Evolutionary conservation across 2,113 vertebrate species (phyloP), one percentile per base, ranked within the genome.

Genomic region (Rhynchopsitta pachyrhyncha): DNA sequence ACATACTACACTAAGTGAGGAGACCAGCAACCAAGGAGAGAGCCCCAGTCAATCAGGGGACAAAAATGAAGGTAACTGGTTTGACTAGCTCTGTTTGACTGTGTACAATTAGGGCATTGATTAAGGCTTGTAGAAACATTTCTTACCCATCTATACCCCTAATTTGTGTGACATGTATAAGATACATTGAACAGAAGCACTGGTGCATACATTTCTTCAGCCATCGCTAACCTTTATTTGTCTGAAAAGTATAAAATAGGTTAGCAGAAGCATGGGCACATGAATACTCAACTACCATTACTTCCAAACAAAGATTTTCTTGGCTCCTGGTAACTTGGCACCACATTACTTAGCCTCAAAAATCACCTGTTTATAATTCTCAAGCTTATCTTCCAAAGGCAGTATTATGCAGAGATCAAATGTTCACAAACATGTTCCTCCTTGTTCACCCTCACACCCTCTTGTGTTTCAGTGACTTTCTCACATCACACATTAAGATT

Each of bases 51-150:
- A 82, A 17, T 82, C 88, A 73, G 96, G 68, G 89, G 96, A 97
- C 85, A 97, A 97, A 95, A 95, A 98, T 98, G 98, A 97, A 98
- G 98, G 98, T 98, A 97, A 97, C 50, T 90, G 93, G 82, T 90
- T 94, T 75, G 85, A 55, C 92, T 82, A 37, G 73, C 84, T 90
- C 47, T 41, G 35, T 46, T 68, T 62, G 44, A 81, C 57, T 68
- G 41, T 60, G 2, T 59, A 70, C 55, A 80, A 74, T 86, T 22
- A 83, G 35, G 17, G 20, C 69, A 94, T 92, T 59, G 59, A 94
- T 93, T 53, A 69, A 74, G 71, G 39, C 29, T 85, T 62, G 55
- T 46, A 42, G 79, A 78, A 89, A 44, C 29, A 28, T 85, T 94
- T 95, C 60, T 95, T 74, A 67, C 14, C 55, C n/a, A 39, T 74